phyloP scores from a whole-genome alignment of 2,113 vertebrate genomes.

The Phainopepla nitens region DNA sequence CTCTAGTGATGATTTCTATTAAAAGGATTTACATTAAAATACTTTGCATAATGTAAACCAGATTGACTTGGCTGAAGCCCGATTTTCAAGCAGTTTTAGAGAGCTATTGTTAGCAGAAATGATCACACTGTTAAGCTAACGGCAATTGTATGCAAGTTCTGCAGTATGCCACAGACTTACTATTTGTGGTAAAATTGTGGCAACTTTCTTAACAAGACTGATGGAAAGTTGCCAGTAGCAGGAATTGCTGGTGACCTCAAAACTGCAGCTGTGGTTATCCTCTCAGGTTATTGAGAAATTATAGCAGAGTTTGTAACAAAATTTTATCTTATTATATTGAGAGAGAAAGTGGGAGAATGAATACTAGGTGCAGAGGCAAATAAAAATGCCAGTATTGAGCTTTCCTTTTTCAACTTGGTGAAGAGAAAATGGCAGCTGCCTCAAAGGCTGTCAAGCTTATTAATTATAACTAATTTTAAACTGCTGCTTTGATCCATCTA shows the following conservation, averaged over 20 bases:
- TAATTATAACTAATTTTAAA: not conserved
- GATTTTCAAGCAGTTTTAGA: slow-evolving; percentile 16
- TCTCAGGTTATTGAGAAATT: slow-evolving; percentile 71
- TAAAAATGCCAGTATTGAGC: not conserved
- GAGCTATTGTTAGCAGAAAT: slow-evolving; percentile 60
- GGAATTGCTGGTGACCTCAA: slow-evolving; percentile 66
- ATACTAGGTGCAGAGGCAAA: not conserved
- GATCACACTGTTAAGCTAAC: slow-evolving; percentile 37
- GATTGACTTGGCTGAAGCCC: slow-evolving; percentile 2
- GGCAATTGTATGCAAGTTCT: slow-evolving; percentile 71
- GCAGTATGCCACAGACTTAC: slow-evolving; percentile 56
- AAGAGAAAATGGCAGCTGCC: not conserved
- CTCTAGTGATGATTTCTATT: slow-evolving; percentile 39
- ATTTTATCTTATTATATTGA: slow-evolving; percentile 38
- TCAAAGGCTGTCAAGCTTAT: not conserved
- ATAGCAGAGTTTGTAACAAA: slow-evolving; percentile 54
- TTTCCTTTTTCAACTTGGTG: not conserved
- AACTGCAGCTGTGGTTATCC: slow-evolving; percentile 66
- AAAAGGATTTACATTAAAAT: slow-evolving; percentile 48
- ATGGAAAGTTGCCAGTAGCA: slow-evolving; percentile 69
- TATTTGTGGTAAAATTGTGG: slow-evolving; percentile 70
- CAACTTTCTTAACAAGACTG: slow-evolving; percentile 59
- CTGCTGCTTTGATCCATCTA: not conserved
- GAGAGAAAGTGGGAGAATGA: slow-evolving; percentile 13
- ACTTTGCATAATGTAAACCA: slow-evolving; percentile 44